Conservation (phyloP, 2,113 vertebrate genomes). For the Oxyruncus cristatus region DNA sequence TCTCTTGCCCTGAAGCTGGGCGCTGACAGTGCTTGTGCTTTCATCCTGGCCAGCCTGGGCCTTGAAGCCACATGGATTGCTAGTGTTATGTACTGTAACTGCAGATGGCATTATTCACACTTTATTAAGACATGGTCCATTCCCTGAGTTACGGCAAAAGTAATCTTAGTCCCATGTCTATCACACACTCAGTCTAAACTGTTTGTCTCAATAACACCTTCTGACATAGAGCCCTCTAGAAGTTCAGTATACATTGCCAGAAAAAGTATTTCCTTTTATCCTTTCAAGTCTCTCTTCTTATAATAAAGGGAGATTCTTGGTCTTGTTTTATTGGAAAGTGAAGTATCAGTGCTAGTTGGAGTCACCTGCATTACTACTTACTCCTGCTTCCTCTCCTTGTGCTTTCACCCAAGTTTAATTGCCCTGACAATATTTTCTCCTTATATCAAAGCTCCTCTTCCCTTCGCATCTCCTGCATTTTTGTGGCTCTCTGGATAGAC, state of each 20-base stretch:
- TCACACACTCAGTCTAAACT: neutral
- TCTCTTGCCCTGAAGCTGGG: neutral
- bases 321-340: neutral
- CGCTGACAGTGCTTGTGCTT: neutral
- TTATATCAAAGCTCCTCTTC: neutral
- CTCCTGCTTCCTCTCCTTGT: neutral
- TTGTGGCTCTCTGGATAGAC: neutral
- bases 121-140: neutral
- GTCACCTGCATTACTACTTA: neutral
- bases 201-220: neutral
- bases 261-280: neutral
- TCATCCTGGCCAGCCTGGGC: neutral
- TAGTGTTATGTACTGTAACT: neutral
- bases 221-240: neutral
- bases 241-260: neutral
- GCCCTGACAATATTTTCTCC: neutral
- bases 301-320: neutral
- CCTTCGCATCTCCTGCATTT: neutral
- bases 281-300: neutral
- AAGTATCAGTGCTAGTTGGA: neutral
- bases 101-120: neutral
- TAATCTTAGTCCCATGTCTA: neutral
- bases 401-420: neutral
- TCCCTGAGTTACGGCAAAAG: neutral
- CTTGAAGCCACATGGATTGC: neutral